phyloP scores from a whole-genome alignment of 92 coral and sea anemone species.

The Montipora capitata region DNA sequence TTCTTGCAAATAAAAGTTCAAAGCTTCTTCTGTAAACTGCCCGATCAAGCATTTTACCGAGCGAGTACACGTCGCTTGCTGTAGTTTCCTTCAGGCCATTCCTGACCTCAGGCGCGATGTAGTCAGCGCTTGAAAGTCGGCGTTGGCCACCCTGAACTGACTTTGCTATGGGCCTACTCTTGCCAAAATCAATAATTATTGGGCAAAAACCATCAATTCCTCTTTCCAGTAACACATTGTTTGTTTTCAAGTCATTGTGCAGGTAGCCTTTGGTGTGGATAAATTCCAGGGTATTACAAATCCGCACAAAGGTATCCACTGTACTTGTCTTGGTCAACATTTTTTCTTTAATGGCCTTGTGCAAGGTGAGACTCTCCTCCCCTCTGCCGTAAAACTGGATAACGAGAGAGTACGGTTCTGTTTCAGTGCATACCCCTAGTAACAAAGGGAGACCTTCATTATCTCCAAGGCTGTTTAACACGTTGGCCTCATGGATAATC shows the following conservation, averaged over 20 bases:
- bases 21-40: slow-evolving; percentile 56
- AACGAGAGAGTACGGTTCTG: slow-evolving; percentile 53
- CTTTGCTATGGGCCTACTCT: slow-evolving; percentile 34
- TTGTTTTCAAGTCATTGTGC: slow-evolving; percentile 69
- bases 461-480: slow-evolving; percentile 60
- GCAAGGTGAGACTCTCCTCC: slow-evolving; percentile 56
- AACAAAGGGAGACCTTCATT: slow-evolving; percentile 53
- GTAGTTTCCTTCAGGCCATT: slow-evolving; percentile 30
- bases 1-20: slow-evolving; percentile 5
- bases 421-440: slow-evolving; percentile 52
- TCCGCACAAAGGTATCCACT: slow-evolving; percentile 16
- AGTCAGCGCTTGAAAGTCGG: slow-evolving; percentile 21
- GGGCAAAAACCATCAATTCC: slow-evolving; percentile 25
- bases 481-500: slow-evolving; percentile 60
- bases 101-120: slow-evolving; percentile 69
- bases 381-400: slow-evolving; percentile 65
- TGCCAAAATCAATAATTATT: slow-evolving; percentile 70
- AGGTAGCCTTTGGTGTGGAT: slow-evolving; percentile 54
- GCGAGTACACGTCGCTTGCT: slow-evolving; percentile 61
- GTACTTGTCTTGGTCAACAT: slow-evolving; percentile 25
- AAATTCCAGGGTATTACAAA: slow-evolving; percentile 43
- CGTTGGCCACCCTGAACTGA: neutral
- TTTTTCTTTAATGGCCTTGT: slow-evolving; percentile 54
- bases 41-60: slow-evolving; percentile 59
- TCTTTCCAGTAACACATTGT: slow-evolving; percentile 63